phyloP scores from a whole-genome alignment of 2,888 invertebrate species.

The Harpalus rufipes region DNA sequence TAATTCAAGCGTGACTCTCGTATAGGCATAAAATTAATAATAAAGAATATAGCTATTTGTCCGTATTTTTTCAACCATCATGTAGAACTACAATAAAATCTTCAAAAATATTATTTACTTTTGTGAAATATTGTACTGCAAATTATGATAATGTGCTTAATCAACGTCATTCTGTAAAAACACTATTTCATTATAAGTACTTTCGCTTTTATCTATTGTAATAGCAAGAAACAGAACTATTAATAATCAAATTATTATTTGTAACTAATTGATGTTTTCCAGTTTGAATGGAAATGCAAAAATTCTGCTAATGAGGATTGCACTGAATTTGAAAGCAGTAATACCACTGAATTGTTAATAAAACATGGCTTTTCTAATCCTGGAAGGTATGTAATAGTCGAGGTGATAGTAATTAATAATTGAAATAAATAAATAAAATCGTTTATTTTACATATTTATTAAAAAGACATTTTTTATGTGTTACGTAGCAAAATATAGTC shows the following conservation, averaged over 20 bases:
- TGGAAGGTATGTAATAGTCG: slow-evolving; percentile 59
- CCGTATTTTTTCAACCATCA: too few relatives aligned
- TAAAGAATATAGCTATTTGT: too few relatives aligned
- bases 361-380: slow-evolving; percentile 21
- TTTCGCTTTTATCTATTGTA: background rate
- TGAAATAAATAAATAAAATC: too few relatives aligned
- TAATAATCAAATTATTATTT: background rate
- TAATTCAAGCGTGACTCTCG: too few relatives aligned
- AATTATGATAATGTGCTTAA: background rate
- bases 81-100: background rate
- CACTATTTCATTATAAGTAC: background rate
- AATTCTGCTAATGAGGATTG: slow-evolving; percentile 31
- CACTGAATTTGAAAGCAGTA: slow-evolving; percentile 44
- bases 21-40: too few relatives aligned
- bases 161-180: background rate
- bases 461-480: too few relatives aligned
- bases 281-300: slow-evolving; percentile 56
- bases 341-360: slow-evolving; percentile 46
- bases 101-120: background rate
- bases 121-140: background rate
- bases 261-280: slow-evolving; percentile 25
- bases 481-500: too few relatives aligned
- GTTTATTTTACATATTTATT: too few relatives aligned
- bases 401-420: too few relatives aligned
- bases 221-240: background rate